Conservation (phyloP, 1,140 invertebrate genomes). For the Scaptomyza graminum region DNA sequence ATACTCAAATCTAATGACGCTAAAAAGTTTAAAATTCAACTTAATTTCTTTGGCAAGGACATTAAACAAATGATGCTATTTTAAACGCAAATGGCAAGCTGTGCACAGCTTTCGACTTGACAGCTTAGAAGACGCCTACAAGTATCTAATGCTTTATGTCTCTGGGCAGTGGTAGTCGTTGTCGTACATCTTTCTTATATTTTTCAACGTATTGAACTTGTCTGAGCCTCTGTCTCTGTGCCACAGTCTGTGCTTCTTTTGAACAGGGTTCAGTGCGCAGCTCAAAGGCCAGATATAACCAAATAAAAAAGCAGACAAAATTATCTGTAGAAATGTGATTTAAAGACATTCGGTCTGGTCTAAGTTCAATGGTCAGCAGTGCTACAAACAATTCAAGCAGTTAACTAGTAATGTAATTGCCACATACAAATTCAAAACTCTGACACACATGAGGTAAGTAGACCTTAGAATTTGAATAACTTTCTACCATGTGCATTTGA, state of each 20-base stretch:
- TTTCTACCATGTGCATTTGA: not conserved
- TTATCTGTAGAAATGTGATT: conserved; percentile 26
- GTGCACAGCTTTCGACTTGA: not conserved
- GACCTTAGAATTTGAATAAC: not conserved
- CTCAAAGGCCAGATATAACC: not conserved
- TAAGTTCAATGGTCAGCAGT: conserved; percentile 55
- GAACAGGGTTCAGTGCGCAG: conserved; percentile 44
- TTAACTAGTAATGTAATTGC: conserved; percentile 55
- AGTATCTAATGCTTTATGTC: conserved; percentile 22
- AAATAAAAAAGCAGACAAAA: conserved; percentile 6
- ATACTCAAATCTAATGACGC: conserved; percentile 2
- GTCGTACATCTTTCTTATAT: conserved; percentile 30
- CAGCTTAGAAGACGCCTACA: conserved; percentile 2
- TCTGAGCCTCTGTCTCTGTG: conserved; percentile 48
- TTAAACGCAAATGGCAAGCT: not conserved
- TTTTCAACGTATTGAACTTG: conserved; percentile 50
- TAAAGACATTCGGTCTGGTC: conserved; percentile 33
- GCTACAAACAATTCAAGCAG: conserved; percentile 17
- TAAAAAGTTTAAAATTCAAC: conserved; percentile 42
- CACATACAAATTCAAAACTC: conserved; percentile 48
- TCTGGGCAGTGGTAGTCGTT: conserved; percentile 8
- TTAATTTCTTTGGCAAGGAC: conserved; percentile 17
- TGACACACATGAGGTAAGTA: conserved; percentile 1
- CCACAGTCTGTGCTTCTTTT: not conserved
- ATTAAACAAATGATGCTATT: no score